Percentiles rank a stretch among this genome's conserved stretches.
phyloP scores from a whole-genome alignment of 2,888 invertebrate genomes.

The Alloplasta piceator region DNA sequence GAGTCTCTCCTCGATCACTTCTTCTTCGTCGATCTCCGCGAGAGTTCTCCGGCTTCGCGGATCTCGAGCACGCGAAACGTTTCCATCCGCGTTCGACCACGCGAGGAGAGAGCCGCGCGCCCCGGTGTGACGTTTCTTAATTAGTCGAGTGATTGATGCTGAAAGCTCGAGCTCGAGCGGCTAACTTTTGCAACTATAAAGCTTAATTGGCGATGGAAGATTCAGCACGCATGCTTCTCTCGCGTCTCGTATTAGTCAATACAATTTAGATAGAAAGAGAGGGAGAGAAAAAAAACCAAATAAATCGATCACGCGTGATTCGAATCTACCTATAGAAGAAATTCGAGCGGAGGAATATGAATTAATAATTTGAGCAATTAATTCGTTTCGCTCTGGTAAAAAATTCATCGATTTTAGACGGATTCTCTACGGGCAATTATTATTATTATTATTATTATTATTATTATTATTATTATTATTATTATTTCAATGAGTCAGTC shows the following conservation, averaged over 20 bases:
- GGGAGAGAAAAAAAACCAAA: background rate
- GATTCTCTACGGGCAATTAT: no score
- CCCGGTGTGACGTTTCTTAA: conserved; percentile 66
- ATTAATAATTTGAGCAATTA: no score
- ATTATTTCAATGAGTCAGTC: no score
- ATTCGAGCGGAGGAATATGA: no score
- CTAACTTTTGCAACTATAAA: conserved; percentile 57
- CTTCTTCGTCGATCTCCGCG: conserved; percentile 11
- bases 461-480: no score
- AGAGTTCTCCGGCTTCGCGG: conserved; percentile 58
- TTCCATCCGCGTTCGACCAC: conserved; percentile 63
- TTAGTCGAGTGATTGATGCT: conserved; percentile 67
- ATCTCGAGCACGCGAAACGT: conserved; percentile 59
- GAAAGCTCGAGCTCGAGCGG: conserved; percentile 67
- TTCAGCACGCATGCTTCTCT: conserved; percentile 50
- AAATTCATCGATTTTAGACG: no score
- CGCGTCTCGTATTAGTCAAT: conserved; percentile 44
- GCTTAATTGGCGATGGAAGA: conserved; percentile 60
- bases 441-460: no score
- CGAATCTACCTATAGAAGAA: no score
- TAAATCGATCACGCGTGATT: no score
- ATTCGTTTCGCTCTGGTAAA: no score
- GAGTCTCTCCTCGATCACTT: conserved; percentile 61
- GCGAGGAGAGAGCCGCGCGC: conserved; percentile 65
- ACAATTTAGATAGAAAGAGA: background rate